Conservation (phyloP, 2,888 invertebrate species). For the Ormyrus rosae region DNA sequence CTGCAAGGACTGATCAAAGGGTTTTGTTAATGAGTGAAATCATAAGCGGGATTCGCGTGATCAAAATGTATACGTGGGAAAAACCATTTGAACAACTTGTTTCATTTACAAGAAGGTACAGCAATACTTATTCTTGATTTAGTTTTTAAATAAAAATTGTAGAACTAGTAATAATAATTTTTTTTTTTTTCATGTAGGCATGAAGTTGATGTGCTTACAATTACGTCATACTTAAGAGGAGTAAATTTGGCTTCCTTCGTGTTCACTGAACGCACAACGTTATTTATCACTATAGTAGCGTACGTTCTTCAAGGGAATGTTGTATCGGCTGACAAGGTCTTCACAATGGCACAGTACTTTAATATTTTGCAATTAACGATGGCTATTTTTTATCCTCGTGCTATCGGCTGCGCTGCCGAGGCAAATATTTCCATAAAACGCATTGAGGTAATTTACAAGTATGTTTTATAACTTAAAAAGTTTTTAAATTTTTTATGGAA, state of each 20-base stretch:
- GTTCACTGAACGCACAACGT: conserved; percentile 89
- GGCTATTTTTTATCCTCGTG: conserved; percentile 82
- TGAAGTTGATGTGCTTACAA: conserved; percentile 83
- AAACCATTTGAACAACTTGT: conserved; percentile 85
- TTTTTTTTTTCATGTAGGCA: conserved; percentile 73
- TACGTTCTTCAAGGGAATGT: conserved; percentile 81
- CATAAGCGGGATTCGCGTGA: conserved; percentile 86
- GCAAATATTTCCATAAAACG: conserved; percentile 81
- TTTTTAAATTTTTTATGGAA: conserved; percentile 75
- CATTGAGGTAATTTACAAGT: conserved; percentile 77
- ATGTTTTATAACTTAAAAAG: neutral
- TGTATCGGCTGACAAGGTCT: conserved; percentile 82
- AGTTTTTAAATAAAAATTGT: neutral
- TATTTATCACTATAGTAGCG: conserved; percentile 88
- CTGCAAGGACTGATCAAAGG: conserved; percentile 82
- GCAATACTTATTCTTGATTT: conserved; percentile 23
- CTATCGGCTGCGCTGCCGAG: conserved; percentile 80
- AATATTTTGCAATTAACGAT: conserved; percentile 84
- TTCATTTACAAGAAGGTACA: conserved; percentile 82
- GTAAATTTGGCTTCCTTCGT: conserved; percentile 82
- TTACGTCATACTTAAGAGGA: conserved; percentile 82
- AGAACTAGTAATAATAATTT: neutral
- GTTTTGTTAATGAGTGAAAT: conserved; percentile 89
- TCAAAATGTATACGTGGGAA: conserved; percentile 94
- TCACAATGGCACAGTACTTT: conserved; percentile 87